Base-by-base conservation (phyloP, 2,888 invertebrate genomes). In the Ischnus inquisitorius region DNA sequence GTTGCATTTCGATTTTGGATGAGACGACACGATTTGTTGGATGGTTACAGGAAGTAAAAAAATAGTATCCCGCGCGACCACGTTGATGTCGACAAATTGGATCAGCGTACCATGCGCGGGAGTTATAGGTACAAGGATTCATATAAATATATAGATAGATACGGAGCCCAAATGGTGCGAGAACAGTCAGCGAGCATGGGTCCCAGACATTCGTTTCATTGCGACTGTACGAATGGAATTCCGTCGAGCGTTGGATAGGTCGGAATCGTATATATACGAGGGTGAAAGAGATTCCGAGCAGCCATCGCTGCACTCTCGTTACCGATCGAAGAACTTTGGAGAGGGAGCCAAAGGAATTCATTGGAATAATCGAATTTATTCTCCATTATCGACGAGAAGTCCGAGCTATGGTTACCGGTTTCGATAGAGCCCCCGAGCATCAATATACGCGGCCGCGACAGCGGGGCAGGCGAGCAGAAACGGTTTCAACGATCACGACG, bases 301-400 rank as follows among this genome's bases (percentile, higher is more conserved):
- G 71, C 67, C 77, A 65, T 41, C 43, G 48, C 75, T 71, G 77
- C 65, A 74, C 79, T 83, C 68, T 74, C 81, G 79, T 86, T 86
- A 83, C 51, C 84, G 77, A 51, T 46, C 28, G 41, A 28, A 62
- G 79, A 81, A 57, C 67, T 25, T 68, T 16, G 72, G 79, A 6
- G 34, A 8, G 34, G 34, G 34, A 34, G 67, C 67, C 85, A 72
- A 76, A 68, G 85, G 77, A 85, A 88, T 88, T 88, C 86, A 84
- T 88, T 82, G 84, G 79, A 84, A 87, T 88, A 89, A 88, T 88
- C 79, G 84, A 84, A 88, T 88, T 86, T 82, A 77, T 85, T 85
- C 74, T 84, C 84, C 78, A 83, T 76, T 76, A 71, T 80, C 79
- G 80, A 75, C 64, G 34, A 65, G 57, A 57, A 68, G 62, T 77